A percentile compares a stretch with the other conserved stretches of the same genome.
Evolutionary conservation across 2,113 vertebrate species (phyloP).

Genomic region (Antigone vipio): DNA sequence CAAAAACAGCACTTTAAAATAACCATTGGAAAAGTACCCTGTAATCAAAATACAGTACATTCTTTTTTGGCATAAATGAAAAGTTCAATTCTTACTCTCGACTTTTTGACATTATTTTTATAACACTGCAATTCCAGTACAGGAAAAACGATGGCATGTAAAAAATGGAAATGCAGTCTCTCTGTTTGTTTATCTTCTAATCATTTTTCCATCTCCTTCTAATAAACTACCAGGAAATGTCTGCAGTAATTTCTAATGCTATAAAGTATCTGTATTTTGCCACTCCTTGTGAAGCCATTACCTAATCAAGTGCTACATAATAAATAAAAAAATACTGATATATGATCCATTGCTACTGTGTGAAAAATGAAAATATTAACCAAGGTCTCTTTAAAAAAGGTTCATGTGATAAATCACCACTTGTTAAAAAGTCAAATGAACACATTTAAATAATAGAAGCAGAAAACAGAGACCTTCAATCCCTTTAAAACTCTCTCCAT

Average conservation of each 20-base stretch:
- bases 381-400: background rate
- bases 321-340: constrained; percentile 20
- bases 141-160: background rate
- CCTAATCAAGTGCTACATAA: background rate
- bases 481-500: background rate
- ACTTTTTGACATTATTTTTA: background rate
- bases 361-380: constrained; percentile 22
- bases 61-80: background rate
- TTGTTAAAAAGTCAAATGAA: background rate
- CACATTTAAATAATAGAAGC: background rate
- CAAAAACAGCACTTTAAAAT: background rate
- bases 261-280: background rate
- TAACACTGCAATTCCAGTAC: background rate
- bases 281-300: background rate
- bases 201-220: background rate
- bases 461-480: background rate
- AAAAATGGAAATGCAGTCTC: background rate
- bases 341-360: background rate
- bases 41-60: background rate
- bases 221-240: background rate
- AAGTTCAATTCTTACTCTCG: background rate
- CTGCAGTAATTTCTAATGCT: background rate
- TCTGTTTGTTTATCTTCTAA: background rate
- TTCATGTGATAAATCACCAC: background rate
- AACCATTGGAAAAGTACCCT: background rate